phyloP scores from a whole-genome alignment of 2,113 vertebrate species.

The Nycticorax nycticorax region DNA sequence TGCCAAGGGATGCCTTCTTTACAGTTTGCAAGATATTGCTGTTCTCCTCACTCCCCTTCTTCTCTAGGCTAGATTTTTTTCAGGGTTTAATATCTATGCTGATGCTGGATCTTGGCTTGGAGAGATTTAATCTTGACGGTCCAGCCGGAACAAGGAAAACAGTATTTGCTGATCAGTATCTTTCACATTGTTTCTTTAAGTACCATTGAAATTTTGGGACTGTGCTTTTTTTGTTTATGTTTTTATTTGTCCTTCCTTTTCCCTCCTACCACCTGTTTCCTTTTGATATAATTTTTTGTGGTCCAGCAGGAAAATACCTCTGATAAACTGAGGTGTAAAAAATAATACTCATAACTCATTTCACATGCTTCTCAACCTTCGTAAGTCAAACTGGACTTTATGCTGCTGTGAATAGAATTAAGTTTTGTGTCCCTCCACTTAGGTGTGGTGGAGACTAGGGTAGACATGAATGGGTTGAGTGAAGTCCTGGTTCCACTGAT shows the following conservation, averaged over 20 bases:
- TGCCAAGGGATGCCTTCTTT: not conserved
- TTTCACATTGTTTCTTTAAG: conserved; percentile 13
- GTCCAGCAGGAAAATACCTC: not conserved
- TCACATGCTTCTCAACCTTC: not conserved
- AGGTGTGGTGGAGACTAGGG: not conserved
- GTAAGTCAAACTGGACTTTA: not conserved
- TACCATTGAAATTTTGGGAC: not conserved
- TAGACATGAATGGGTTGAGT: not conserved
- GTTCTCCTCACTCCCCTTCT: not conserved
- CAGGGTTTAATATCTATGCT: not conserved
- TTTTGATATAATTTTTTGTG: not conserved
- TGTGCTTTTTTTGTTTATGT: not conserved
- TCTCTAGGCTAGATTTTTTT: not conserved
- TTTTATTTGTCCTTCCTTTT: conserved; percentile 49
- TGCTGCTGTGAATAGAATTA: not conserved
- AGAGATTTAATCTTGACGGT: not conserved
- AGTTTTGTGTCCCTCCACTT: not conserved
- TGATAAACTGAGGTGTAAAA: not conserved
- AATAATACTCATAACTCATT: not conserved
- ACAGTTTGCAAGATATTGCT: not conserved
- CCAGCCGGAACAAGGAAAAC: not conserved
- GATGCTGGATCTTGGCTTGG: not conserved
- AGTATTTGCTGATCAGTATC: conserved; percentile 11
- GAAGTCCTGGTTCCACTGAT: not conserved
- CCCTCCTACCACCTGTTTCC: conserved; percentile 47